These are phyloP conservation scores for Drosophila crucigera DNA, from an alignment of 2,888 invertebrate genomes.

Conservation along the genomic window DNA sequence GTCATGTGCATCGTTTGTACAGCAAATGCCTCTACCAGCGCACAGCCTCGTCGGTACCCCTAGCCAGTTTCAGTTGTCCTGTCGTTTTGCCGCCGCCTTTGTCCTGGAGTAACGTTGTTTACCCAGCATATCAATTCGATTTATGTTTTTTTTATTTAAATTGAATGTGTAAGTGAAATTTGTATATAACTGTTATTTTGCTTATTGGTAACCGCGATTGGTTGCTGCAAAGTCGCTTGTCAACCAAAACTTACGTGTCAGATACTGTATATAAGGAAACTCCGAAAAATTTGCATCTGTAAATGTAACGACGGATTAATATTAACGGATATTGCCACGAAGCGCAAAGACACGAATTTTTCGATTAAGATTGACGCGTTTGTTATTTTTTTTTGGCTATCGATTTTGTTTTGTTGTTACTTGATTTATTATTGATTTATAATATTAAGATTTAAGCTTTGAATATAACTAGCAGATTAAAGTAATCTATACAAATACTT, in stretches of 20 bases:
- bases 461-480: not conserved
- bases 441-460: not conserved
- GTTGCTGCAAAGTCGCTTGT: not conserved
- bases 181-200: not conserved
- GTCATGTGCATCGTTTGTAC: constrained; percentile 65
- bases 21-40: constrained; percentile 19
- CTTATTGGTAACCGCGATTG: constrained; percentile 1
- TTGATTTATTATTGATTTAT: constrained; percentile 6
- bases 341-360: constrained; percentile 33
- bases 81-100: constrained; percentile 23
- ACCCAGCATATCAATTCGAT: constrained; percentile 76
- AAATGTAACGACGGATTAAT: constrained; percentile 75
- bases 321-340: constrained; percentile 29
- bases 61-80: constrained; percentile 29
- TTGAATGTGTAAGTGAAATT: constrained; percentile 53
- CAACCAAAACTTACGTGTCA: constrained; percentile 87
- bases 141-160: constrained; percentile 63
- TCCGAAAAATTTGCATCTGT: constrained; percentile 89
- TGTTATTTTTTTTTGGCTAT: not conserved
- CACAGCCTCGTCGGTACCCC: not conserved
- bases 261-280: constrained; percentile 88
- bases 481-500: not conserved
- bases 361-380: constrained; percentile 31
- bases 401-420: constrained; percentile 1
- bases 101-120: constrained; percentile 60